Percentiles rank a stretch among this genome's conserved stretches.
Conservation (phyloP, 2,888 invertebrate genomes). For the Anagyrus pseudococci region DNA sequence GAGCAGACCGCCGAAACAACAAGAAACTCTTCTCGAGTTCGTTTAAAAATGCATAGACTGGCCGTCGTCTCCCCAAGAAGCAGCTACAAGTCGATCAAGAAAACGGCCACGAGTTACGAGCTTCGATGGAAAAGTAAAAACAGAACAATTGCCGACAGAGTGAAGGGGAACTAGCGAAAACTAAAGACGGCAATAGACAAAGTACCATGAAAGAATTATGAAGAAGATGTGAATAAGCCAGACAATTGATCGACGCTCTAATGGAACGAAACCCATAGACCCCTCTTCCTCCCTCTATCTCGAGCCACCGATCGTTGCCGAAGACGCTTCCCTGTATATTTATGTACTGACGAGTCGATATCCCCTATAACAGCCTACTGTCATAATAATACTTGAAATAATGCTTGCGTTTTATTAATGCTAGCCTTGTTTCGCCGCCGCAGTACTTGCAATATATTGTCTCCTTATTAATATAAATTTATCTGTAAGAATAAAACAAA, state of each 20-base stretch:
- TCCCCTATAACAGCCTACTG: too few species aligned
- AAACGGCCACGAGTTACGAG: slow-evolving; percentile 8
- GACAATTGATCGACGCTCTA: slow-evolving; percentile 1
- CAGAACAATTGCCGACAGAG: background rate
- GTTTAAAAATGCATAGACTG: slow-evolving; percentile 23
- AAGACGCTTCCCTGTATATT: too few species aligned
- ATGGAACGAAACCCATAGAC: background rate
- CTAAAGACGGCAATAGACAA: slow-evolving; percentile 2
- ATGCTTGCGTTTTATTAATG: too few species aligned
- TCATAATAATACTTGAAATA: too few species aligned
- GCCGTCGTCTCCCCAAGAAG: background rate
- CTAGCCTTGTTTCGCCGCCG: too few species aligned
- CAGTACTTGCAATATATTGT: too few species aligned
- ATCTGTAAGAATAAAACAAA: too few species aligned
- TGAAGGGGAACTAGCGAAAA: background rate
- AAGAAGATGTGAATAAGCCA: slow-evolving; percentile 7
- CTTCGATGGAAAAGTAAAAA: background rate
- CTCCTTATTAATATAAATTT: too few species aligned
- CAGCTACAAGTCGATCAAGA: slow-evolving; percentile 12
- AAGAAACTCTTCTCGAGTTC: slow-evolving; percentile 22
- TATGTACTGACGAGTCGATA: too few species aligned
- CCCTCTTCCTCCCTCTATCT: slow-evolving; percentile 1
- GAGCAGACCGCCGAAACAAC: background rate
- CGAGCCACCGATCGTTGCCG: background rate
- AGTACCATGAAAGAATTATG: slow-evolving; percentile 23